Evolutionary conservation across 2,888 invertebrate genomes (phyloP).

Genomic region (Gryllus longicercus): DNA sequence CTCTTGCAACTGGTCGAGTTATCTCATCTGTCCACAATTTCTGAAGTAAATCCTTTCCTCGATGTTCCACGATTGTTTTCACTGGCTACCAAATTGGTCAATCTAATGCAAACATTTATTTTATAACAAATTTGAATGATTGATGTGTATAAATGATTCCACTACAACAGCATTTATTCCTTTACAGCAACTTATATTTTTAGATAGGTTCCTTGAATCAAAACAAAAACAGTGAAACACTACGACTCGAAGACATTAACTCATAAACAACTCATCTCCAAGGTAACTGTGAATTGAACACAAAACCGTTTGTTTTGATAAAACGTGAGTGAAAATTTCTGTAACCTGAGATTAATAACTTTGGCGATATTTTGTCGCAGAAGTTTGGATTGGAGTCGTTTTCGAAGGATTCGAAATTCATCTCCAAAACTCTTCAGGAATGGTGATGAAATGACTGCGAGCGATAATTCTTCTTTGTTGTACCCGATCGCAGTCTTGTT

Average conservation of each 20-base stretch:
- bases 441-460: conserved; percentile 22
- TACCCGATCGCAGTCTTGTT: conserved; percentile 25
- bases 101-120: too few relatives aligned
- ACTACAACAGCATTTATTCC: too few relatives aligned
- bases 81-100: too few relatives aligned
- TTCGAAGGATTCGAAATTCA: not conserved
- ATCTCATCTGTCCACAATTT: too few relatives aligned
- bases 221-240: too few relatives aligned
- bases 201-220: too few relatives aligned
- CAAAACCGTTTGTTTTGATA: not conserved
- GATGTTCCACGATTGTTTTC: too few relatives aligned
- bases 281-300: not conserved
- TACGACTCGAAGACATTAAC: not conserved
- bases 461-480: not conserved
- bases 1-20: too few relatives aligned
- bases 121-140: too few relatives aligned
- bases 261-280: not conserved
- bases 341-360: not conserved
- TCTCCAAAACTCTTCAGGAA: not conserved
- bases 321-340: not conserved
- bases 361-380: not conserved
- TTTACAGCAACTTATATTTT: too few relatives aligned
- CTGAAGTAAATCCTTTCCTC: too few relatives aligned
- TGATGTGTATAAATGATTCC: too few relatives aligned
- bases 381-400: not conserved